Base-by-base conservation (phyloP, 2,888 invertebrate species). In the Stratiomys singularior region DNA sequence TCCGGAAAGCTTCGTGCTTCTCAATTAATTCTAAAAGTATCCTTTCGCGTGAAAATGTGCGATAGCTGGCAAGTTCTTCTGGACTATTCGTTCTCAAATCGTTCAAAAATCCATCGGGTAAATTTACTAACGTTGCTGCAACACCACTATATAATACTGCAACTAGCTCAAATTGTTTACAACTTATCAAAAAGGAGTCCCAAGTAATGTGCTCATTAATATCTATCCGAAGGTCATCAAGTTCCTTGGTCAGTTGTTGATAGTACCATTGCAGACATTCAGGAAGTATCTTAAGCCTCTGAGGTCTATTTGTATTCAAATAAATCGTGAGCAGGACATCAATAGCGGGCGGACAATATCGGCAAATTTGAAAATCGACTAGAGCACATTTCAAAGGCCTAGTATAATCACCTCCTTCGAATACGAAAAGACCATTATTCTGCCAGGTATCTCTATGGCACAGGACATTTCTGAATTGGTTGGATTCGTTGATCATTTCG, bases 401-500 rank as follows among this genome's bases (percentile, higher is more conserved):
- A 0, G 77, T 76, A 0, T 81, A 78, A 7, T 81, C 80, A 58
- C 82, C 82, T n/a, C 74, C 44, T 3, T 77, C 79, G 47, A 76
- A 78, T 30, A 72, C 78, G 69, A 85, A 84, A 79, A 87, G 84
- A 11, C 86, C 82, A 82, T 87, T 87, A 13, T 85, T 86, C n/a
- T 83, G 82, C 87, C 87, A 87, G 47, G 84, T 82, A 81, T 87
- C 87, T 1, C 85, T 84, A 81, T 87, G 87, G n/a, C 88, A 87
- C 0, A 90, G 82, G 0, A 88, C 89, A 80, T 89, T 89, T 4
- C 86, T 82, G 84, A 88, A 86, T 66, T 82, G 82, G 64, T 83
- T 46, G 2, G 88, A 85, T 15, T 87, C 79, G 66, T 83, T 83
- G 0, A 82, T 82, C 83, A 85, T 85, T n/a, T 81, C 82, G 37